Conservation (phyloP, 2,113 vertebrate species). For the Actinemys pallida region DNA sequence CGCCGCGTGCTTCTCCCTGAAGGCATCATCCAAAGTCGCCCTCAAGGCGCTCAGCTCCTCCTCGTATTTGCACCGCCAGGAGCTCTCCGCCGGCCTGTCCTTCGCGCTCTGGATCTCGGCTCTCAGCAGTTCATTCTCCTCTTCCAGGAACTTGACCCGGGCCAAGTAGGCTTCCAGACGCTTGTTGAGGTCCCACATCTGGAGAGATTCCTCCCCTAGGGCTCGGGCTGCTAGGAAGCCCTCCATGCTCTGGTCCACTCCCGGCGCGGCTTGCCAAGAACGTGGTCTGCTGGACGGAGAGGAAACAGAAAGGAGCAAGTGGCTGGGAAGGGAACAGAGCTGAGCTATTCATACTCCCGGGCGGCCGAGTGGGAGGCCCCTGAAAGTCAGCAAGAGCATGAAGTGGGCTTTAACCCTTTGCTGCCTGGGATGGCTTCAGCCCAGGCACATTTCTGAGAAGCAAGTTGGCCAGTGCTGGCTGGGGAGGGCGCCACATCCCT, state of each 20-base stretch:
- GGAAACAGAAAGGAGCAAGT: slow-evolving; percentile 8
- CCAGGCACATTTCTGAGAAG: background rate
- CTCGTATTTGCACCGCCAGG: slow-evolving; percentile 78
- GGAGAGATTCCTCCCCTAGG: slow-evolving; percentile 86
- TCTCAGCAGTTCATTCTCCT: slow-evolving; percentile 86
- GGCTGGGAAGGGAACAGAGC: slow-evolving; percentile 42
- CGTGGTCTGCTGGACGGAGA: background rate
- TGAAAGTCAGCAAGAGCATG: slow-evolving; percentile 29
- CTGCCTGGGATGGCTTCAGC: background rate
- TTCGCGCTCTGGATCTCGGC: slow-evolving; percentile 83
- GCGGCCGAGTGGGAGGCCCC: slow-evolving; percentile 67
- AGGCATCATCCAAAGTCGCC: slow-evolving; percentile 80
- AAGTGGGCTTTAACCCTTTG: slow-evolving; percentile 59
- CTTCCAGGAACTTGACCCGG: slow-evolving; percentile 90
- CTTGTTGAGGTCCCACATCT: slow-evolving; percentile 94
- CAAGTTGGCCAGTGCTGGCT: background rate
- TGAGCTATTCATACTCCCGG: slow-evolving; percentile 73
- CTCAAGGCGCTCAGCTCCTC: slow-evolving; percentile 83
- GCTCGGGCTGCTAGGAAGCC: slow-evolving; percentile 39
- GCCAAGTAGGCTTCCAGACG: slow-evolving; percentile 91
- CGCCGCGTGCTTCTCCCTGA: slow-evolving; percentile 82
- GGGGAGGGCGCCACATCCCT: background rate
- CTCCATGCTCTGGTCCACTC: slow-evolving; percentile 66
- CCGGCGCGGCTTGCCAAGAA: background rate
- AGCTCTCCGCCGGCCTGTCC: slow-evolving; percentile 6